phyloP scores from a whole-genome alignment of 2,888 invertebrate species.

The Standfussiana lucernea region DNA sequence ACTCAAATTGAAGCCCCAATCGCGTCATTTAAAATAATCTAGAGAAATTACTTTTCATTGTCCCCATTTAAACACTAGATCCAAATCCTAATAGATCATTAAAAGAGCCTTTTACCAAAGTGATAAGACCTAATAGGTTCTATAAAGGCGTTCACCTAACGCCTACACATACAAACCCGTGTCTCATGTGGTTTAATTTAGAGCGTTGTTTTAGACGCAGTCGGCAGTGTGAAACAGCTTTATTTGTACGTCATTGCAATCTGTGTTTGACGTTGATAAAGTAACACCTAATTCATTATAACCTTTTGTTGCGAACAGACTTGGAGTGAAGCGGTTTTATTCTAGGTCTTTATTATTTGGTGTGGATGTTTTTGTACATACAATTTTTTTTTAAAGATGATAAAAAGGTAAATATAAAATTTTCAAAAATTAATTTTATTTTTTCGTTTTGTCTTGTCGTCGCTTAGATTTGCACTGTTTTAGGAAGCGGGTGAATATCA shows the following conservation, averaged over 20 bases:
- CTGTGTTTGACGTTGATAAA: conserved; percentile 55
- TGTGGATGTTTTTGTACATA: neutral
- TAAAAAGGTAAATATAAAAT: too few relatives aligned
- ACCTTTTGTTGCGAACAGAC: conserved; percentile 24
- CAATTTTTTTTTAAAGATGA: too few relatives aligned
- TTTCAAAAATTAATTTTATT: neutral
- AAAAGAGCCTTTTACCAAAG: conserved; percentile 13
- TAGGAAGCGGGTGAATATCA: neutral
- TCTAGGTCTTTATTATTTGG: neutral
- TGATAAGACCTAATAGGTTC: neutral
- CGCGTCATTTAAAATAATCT: neutral
- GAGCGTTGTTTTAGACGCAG: conserved; percentile 46
- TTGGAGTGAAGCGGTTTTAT: neutral
- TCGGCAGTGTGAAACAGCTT: conserved; percentile 29
- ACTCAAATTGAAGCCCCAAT: neutral
- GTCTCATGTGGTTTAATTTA: conserved; percentile 55
- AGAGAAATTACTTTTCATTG: neutral
- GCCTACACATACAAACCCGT: conserved; percentile 11
- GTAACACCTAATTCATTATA: conserved; percentile 45
- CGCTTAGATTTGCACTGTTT: neutral
- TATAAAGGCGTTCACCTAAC: neutral
- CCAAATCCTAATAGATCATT: neutral
- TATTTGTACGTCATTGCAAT: conserved; percentile 52
- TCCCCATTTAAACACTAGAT: conserved; percentile 14
- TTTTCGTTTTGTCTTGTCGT: neutral